phyloP scores from a whole-genome alignment of 2,113 vertebrate species.

The Xenotilapia caudafasciata region DNA sequence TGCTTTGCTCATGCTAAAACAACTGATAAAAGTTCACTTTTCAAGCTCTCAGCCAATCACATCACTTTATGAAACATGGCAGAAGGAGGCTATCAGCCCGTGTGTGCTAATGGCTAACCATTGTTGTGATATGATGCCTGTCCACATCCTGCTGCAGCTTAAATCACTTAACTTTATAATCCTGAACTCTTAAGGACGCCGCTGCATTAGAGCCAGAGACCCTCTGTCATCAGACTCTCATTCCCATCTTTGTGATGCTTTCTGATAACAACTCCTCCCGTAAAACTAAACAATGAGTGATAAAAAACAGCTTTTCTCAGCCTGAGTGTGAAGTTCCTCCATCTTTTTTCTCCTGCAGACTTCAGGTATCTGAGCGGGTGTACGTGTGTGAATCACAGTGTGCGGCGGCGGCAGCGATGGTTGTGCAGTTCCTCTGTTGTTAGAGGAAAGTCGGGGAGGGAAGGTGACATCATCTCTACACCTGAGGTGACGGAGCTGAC shows the following conservation, averaged over 20 bases:
- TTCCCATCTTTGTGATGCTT: background rate
- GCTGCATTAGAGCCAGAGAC: background rate
- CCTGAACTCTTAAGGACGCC: background rate
- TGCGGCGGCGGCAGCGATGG: background rate
- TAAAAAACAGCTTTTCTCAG: constrained; percentile 19
- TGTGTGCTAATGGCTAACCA: background rate
- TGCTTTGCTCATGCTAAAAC: background rate
- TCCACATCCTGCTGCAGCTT: background rate
- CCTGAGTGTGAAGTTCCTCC: constrained; percentile 15
- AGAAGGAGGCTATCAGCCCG: background rate
- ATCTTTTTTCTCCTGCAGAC: background rate
- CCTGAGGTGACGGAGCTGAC: constrained; percentile 63
- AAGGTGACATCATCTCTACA: constrained; percentile 61
- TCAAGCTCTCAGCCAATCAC: background rate
- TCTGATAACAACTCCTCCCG: background rate
- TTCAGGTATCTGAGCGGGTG: background rate
- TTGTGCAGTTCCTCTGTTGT: background rate
- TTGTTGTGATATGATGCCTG: background rate
- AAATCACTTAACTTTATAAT: background rate
- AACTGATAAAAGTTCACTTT: background rate
- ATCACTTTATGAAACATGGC: background rate
- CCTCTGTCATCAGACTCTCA: background rate
- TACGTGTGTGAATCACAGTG: background rate
- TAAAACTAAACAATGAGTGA: constrained; percentile 7
- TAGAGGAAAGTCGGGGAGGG: background rate